Evolutionary conservation across 2,797 vertebrate genomes (phyloP), one percentile per base, ranked within the genome.

Genomic region (Lepilemur ruficaudatus): DNA sequence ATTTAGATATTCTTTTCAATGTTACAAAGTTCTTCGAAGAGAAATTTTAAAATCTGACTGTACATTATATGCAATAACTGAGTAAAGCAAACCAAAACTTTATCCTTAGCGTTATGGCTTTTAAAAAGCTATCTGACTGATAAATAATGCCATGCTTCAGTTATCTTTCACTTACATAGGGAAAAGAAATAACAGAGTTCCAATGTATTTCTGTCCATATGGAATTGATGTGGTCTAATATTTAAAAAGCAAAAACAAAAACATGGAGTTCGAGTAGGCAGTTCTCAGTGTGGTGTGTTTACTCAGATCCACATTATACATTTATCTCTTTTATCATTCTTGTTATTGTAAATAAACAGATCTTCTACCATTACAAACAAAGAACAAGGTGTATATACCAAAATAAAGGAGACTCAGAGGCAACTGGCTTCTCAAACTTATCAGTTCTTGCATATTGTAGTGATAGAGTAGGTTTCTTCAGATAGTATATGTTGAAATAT

Each of bases 1-100:
- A 67, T 92, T 96, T 92, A 94, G 23, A 90, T 81, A 52, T 18
- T 92, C 35, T 15, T 93, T 94, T 81, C 73, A 69, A 25, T 48
- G 89, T 86, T 90, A 25, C 52, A 90, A 48, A 52, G 17, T 23
- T 4, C 20, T 86, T 52, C 48, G 70, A 85, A 76, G 25, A 75
- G 59, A 65, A 76, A 46, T 95, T 91, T 82, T 96, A 92, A 89
- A 22, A 10, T 79, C 30, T 70, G 30, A 15, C 3, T 48, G 57
- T 83, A 2, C 0, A 0, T 92, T 70, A 85, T 57, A n/a, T 11
- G 12, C 6, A 59, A 10, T 78, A 50, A 48, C 11, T 93, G 32
- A 96, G 70, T 28, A 22, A 93, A 97, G 43, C 2, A 95, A 94
- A 73, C 2, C 73, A 70, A 70, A 18, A 0, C 14, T 70, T 85